Evolutionary conservation across 2,113 vertebrate species (phyloP).

Genomic region (Tragelaphus strepsiceros): DNA sequence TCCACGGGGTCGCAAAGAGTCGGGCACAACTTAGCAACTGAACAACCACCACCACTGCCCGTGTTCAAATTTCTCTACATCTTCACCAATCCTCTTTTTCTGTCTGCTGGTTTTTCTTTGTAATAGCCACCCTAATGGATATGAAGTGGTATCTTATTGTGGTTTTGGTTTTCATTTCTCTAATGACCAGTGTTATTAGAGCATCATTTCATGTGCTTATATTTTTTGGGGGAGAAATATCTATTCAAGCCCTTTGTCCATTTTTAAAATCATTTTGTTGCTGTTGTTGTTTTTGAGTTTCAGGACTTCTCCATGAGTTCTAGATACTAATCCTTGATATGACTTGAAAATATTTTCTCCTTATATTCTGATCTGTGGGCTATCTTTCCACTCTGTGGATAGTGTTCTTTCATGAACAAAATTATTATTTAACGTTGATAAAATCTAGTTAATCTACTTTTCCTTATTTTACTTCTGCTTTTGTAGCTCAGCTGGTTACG

Average conservation of each 20-base stretch:
- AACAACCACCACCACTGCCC: background rate
- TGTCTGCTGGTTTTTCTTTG: background rate
- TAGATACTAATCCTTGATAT: background rate
- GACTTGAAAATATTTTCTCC: background rate
- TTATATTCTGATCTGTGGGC: background rate
- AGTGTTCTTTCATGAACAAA: background rate
- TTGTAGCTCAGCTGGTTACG: background rate
- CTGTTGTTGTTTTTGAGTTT: background rate
- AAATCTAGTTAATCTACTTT: background rate
- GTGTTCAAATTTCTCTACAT: background rate
- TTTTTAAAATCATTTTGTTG: background rate
- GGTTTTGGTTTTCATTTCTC: background rate
- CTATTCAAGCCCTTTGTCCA: background rate
- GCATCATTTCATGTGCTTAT: background rate
- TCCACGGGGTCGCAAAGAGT: background rate
- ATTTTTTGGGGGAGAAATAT: background rate
- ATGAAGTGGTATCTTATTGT: background rate
- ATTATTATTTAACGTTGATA: background rate
- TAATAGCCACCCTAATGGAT: background rate
- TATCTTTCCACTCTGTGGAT: background rate
- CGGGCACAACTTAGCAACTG: background rate
- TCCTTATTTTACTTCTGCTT: background rate
- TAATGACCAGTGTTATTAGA: accelerated
- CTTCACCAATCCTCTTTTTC: background rate
- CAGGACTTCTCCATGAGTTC: background rate